phyloP scores from a whole-genome alignment of 2,888 invertebrate species.

The Eupithecia pulchellata region DNA sequence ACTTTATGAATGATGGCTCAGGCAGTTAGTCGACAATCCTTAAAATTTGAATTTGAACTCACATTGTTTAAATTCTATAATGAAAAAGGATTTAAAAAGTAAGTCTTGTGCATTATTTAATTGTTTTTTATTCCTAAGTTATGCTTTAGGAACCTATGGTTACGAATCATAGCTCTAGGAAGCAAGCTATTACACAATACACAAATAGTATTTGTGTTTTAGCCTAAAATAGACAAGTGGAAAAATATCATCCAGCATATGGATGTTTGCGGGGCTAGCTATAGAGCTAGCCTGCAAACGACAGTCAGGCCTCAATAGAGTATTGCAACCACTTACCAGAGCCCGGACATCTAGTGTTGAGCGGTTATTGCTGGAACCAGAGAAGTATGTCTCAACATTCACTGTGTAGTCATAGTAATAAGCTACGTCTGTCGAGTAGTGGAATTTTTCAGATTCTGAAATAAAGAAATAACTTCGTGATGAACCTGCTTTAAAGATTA shows the following conservation, averaged over 20 bases:
- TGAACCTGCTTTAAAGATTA: background rate
- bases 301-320: background rate
- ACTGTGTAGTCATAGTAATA: slow-evolving; percentile 91
- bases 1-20: background rate
- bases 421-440: slow-evolving; percentile 83
- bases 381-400: slow-evolving; percentile 89
- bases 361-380: slow-evolving; percentile 89
- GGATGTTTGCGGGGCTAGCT: too few species aligned
- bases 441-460: slow-evolving; percentile 86
- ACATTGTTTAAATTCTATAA: too few species aligned
- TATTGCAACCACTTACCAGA: slow-evolving; percentile 65
- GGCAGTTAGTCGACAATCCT: too few species aligned
- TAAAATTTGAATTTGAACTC: too few species aligned
- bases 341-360: slow-evolving; percentile 88
- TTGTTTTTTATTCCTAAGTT: background rate
- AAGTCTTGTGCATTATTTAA: background rate
- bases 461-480: background rate
- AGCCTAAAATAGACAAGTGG: too few species aligned
- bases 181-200: background rate
- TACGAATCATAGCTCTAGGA: background rate
- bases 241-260: too few species aligned
- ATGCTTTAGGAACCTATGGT: background rate
- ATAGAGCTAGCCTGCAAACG: background rate
- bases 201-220: too few species aligned
- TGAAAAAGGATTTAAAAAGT: background rate